A percentile compares a stretch with the other conserved stretches of the same genome.
Evolutionary conservation across 2,113 vertebrate species (phyloP).

Genomic region (Pterophyllum scalare): DNA sequence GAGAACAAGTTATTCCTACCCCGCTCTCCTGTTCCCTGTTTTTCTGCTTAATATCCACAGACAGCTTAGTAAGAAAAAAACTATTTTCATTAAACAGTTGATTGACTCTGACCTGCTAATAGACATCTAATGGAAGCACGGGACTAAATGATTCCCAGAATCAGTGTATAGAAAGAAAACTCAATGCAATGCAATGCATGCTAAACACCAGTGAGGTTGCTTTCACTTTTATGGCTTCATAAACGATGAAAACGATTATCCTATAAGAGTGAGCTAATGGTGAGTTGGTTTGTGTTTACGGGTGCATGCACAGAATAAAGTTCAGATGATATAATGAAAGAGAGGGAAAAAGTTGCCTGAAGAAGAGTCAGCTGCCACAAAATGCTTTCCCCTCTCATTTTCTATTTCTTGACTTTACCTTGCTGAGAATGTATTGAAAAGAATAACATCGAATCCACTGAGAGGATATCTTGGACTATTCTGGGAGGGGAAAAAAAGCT

Average conservation of each 20-base stretch:
- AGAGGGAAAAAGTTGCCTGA: slow-evolving; percentile 43
- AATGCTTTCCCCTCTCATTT: slow-evolving; percentile 23
- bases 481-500: slow-evolving; percentile 62
- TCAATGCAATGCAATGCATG: slow-evolving; percentile 60
- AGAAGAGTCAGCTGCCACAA: slow-evolving; percentile 50
- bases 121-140: neutral
- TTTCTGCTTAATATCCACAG: neutral
- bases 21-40: neutral
- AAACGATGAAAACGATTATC: slow-evolving; percentile 57
- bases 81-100: slow-evolving; percentile 23
- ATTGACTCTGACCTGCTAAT: slow-evolving; percentile 34
- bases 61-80: slow-evolving; percentile 5
- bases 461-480: slow-evolving; percentile 68
- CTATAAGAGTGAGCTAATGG: neutral
- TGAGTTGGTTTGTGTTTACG: slow-evolving; percentile 23
- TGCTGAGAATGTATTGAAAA: slow-evolving; percentile 43
- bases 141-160: slow-evolving; percentile 53
- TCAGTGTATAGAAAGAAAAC: slow-evolving; percentile 39
- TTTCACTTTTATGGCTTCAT: slow-evolving; percentile 50
- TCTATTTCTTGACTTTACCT: slow-evolving; percentile 46
- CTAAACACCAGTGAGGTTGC: slow-evolving; percentile 50
- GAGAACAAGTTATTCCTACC: neutral
- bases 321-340: slow-evolving; percentile 26
- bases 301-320: slow-evolving; percentile 24
- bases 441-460: slow-evolving; percentile 65